A percentile compares a stretch with the other conserved stretches of the same genome.
phyloP scores from a whole-genome alignment of 2,113 vertebrate genomes.

The Amazona vittata region DNA sequence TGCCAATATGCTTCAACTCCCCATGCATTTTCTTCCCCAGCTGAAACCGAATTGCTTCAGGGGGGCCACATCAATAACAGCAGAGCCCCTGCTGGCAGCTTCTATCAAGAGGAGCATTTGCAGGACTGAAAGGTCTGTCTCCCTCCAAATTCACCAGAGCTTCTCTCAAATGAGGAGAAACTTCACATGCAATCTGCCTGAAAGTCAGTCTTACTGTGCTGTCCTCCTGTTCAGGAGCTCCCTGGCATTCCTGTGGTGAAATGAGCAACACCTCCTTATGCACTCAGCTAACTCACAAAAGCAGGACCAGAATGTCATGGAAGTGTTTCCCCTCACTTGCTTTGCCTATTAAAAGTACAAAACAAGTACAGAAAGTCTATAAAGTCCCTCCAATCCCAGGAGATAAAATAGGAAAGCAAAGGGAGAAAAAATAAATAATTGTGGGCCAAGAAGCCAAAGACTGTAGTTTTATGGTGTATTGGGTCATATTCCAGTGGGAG shows the following conservation, averaged over 20 bases:
- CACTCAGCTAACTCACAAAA: background rate
- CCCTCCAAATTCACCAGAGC: background rate
- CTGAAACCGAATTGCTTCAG: background rate
- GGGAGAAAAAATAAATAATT: background rate
- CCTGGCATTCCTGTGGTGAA: background rate
- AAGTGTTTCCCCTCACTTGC: background rate
- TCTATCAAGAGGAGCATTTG: background rate
- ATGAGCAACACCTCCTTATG: background rate
- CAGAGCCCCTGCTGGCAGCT: background rate
- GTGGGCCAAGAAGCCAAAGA: background rate
- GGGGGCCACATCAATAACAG: background rate
- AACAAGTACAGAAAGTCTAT: background rate
- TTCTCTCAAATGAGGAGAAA: background rate
- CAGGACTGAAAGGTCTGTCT: background rate
- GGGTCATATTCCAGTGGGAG: background rate
- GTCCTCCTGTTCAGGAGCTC: background rate
- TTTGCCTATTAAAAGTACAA: background rate
- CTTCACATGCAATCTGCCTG: background rate
- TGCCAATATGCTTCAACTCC: background rate
- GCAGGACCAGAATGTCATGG: background rate
- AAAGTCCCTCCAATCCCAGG: background rate
- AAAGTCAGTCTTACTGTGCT: constrained; percentile 29
- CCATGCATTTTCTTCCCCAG: background rate
- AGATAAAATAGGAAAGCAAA: background rate
- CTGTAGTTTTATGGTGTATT: background rate